Conservation (phyloP, 2,113 vertebrate genomes). For the Callopanchax toddi region DNA sequence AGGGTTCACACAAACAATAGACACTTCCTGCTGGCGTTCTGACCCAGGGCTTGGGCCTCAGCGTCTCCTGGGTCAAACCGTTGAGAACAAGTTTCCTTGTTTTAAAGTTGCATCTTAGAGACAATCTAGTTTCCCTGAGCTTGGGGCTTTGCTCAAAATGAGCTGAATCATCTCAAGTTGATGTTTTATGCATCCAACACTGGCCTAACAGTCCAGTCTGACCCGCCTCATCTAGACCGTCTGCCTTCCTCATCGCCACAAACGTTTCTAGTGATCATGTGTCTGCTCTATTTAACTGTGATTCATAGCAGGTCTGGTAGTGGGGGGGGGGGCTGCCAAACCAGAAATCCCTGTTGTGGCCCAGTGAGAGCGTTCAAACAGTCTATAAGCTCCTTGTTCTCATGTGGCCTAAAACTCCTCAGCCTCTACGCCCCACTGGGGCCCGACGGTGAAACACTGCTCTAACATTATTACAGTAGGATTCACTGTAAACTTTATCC, state of each 20-base stretch:
- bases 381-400: conserved; percentile 63
- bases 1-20: conserved; percentile 44
- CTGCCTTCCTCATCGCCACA: conserved; percentile 59
- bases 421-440: conserved; percentile 7
- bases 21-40: too few species aligned
- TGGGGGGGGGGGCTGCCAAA: conserved; percentile 34
- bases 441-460: conserved; percentile 46
- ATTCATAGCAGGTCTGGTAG: conserved; percentile 17
- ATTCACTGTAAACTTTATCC: conserved; percentile 41
- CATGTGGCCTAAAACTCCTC: conserved; percentile 22
- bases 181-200: conserved; percentile 14
- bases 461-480: conserved; percentile 46
- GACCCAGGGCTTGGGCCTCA: conserved; percentile 8
- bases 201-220: conserved; percentile 38
- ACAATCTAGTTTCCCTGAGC: conserved; percentile 5
- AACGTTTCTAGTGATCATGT: conserved; percentile 43
- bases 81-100: neutral
- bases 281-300: conserved; percentile 62
- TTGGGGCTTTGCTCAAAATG: neutral
- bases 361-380: conserved; percentile 24
- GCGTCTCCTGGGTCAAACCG: neutral
- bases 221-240: conserved; percentile 22
- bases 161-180: neutral
- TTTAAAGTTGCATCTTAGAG: neutral
- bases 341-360: conserved; percentile 56